Evolutionary conservation across 2,113 vertebrate species (phyloP).

Genomic region (Sorex fumeus): DNA sequence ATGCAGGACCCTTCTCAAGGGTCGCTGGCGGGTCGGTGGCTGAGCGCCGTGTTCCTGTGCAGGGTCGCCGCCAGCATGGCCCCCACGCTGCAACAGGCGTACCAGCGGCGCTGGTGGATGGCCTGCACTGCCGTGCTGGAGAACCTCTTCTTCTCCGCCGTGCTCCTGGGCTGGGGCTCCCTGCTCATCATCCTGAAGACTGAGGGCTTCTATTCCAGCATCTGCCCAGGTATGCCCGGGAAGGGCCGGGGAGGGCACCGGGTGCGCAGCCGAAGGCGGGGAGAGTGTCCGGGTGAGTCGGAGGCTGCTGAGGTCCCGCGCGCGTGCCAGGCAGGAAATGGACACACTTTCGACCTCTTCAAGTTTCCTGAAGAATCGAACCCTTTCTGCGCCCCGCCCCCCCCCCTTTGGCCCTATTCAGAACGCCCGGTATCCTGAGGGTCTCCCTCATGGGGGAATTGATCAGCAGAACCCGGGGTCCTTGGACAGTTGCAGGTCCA

Average conservation of each 20-base stretch:
- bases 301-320: too few species aligned
- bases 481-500: neutral
- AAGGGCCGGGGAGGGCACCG: neutral
- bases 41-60: conserved; percentile 61
- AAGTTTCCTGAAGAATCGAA: too few species aligned
- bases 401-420: too few species aligned
- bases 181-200: conserved; percentile 95
- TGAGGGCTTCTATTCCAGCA: conserved; percentile 94
- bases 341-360: too few species aligned
- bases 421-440: too few species aligned
- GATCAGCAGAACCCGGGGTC: too few species aligned
- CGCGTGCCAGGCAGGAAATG: too few species aligned
- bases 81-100: conserved; percentile 91
- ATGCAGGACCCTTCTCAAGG: conserved; percentile 47
- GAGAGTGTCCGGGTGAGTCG: too few species aligned
- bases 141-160: conserved; percentile 94
- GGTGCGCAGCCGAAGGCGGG: neutral
- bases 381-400: too few species aligned
- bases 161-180: conserved; percentile 95
- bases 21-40: neutral
- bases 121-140: conserved; percentile 92
- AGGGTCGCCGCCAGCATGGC: conserved; percentile 87
- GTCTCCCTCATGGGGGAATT: too few species aligned
- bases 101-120: conserved; percentile 95
- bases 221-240: conserved; percentile 87